These are phyloP conservation scores for Tympanuchus pallidicinctus DNA, from an alignment of 2,113 vertebrate genomes.

Conservation along the genomic window DNA sequence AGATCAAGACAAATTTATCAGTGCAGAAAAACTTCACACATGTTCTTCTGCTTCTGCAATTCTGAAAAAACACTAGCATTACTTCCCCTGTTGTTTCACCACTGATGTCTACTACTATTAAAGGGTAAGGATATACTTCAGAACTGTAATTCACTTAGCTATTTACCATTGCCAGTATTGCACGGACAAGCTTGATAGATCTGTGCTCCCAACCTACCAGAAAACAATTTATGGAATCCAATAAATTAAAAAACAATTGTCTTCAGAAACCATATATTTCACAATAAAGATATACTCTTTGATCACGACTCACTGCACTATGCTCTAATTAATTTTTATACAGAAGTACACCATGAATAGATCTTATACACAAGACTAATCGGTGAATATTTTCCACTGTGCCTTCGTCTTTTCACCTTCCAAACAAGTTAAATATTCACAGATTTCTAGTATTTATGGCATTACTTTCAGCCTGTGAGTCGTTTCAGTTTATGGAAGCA, in stretches of 20 bases:
- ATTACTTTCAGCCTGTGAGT: not conserved
- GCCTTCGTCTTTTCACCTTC: slow-evolving; percentile 60
- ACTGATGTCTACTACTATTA: slow-evolving; percentile 1
- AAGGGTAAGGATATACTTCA: slow-evolving; percentile 42
- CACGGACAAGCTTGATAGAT: slow-evolving; percentile 58
- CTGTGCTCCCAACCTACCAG: slow-evolving; percentile 56
- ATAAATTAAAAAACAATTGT: slow-evolving; percentile 71
- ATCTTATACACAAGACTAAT: slow-evolving; percentile 63
- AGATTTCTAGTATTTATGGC: slow-evolving; percentile 47
- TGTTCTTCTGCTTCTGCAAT: not conserved
- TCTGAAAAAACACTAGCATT: not conserved
- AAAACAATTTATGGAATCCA: slow-evolving; percentile 74
- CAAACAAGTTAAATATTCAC: slow-evolving; percentile 68
- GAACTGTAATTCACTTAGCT: slow-evolving; percentile 64
- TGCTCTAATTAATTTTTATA: slow-evolving; percentile 70
- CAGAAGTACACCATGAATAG: slow-evolving; percentile 48
- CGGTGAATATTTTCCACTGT: slow-evolving; percentile 40
- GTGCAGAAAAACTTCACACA: not conserved
- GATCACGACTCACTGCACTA: slow-evolving; percentile 59
- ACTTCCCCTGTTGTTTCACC: not conserved
- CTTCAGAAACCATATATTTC: slow-evolving; percentile 61
- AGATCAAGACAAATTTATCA: not conserved
- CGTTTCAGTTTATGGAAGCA: slow-evolving; percentile 4
- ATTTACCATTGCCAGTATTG: slow-evolving; percentile 59
- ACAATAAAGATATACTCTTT: slow-evolving; percentile 55